A percentile compares a stretch with the other conserved stretches of the same genome.
Evolutionary conservation across 1,140 invertebrate species (phyloP).

Genomic region (Neuroterus valhalla): DNA sequence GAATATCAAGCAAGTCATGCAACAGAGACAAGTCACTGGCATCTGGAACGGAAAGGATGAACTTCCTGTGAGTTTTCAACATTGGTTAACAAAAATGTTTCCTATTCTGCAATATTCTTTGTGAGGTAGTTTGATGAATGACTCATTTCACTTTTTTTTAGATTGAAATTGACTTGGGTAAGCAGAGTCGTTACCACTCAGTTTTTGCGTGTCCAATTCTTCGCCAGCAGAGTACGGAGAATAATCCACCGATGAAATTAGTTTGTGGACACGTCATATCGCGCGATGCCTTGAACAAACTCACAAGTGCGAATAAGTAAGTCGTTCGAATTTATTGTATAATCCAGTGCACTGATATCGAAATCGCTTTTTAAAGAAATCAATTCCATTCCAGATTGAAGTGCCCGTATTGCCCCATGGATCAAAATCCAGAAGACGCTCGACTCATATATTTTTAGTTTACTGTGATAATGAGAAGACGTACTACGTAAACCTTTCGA

Average conservation of each 20-base stretch:
- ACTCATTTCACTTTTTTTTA: constrained; percentile 68
- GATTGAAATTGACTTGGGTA: constrained; percentile 94
- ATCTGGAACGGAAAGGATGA: constrained; percentile 98
- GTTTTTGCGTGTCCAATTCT: constrained; percentile 99
- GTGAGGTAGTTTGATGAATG: background rate
- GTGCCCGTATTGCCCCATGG: constrained; percentile 98
- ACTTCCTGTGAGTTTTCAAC: constrained; percentile 85
- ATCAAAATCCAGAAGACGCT: constrained; percentile 95
- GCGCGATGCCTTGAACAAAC: constrained; percentile 95
- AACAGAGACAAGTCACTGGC: constrained; percentile 93
- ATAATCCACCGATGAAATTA: constrained; percentile 97
- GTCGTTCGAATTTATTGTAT: constrained; percentile 58
- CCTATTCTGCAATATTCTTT: constrained; percentile 28
- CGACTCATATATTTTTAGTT: constrained; percentile 92
- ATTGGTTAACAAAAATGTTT: constrained; percentile 15
- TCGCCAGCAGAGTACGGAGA: constrained; percentile 95
- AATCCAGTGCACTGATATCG: constrained; percentile 55
- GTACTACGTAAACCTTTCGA: constrained; percentile 40
- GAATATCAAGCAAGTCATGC: constrained; percentile 97
- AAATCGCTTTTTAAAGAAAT: constrained; percentile 68
- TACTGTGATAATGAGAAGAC: constrained; percentile 63
- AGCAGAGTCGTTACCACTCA: constrained; percentile 94
- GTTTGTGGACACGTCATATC: constrained; percentile 99
- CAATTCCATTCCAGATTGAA: constrained; percentile 87
- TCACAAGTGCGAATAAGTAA: constrained; percentile 94